Percentiles rank a stretch among this genome's conserved stretches.
These are phyloP conservation scores for Pogonocichla stellata DNA, from an alignment of 2,113 vertebrate genomes.

Conservation along the genomic window DNA sequence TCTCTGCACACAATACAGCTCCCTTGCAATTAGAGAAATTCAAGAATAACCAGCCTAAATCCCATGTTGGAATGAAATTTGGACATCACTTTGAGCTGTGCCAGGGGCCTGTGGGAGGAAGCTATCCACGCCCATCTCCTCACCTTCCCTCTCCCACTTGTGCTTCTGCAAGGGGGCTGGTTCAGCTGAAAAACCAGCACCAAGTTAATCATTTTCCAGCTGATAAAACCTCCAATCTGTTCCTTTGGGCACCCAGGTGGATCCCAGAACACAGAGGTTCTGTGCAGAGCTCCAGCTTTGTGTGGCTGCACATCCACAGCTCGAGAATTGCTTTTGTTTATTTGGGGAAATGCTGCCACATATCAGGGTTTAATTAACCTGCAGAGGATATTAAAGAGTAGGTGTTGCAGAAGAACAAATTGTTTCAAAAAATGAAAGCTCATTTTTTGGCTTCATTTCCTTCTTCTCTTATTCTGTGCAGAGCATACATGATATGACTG, in stretches of 20 bases:
- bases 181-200: background rate
- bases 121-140: background rate
- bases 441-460: background rate
- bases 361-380: background rate
- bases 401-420: background rate
- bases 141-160: background rate
- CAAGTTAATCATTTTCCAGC: background rate
- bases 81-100: background rate
- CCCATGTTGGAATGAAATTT: background rate
- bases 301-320: background rate
- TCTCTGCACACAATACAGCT: background rate
- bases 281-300: background rate
- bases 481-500: fast-evolving
- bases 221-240: background rate
- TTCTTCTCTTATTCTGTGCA: background rate
- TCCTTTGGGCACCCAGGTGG: background rate
- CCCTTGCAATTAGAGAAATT: background rate
- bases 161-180: background rate
- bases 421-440: background rate
- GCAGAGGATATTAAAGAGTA: background rate
- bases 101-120: background rate
- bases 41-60: background rate
- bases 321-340: background rate
- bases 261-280: background rate
- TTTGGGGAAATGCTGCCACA: background rate